Evolutionary conservation across 2,113 vertebrate species (phyloP).

Genomic region (Gracilinanus agilis): DNA sequence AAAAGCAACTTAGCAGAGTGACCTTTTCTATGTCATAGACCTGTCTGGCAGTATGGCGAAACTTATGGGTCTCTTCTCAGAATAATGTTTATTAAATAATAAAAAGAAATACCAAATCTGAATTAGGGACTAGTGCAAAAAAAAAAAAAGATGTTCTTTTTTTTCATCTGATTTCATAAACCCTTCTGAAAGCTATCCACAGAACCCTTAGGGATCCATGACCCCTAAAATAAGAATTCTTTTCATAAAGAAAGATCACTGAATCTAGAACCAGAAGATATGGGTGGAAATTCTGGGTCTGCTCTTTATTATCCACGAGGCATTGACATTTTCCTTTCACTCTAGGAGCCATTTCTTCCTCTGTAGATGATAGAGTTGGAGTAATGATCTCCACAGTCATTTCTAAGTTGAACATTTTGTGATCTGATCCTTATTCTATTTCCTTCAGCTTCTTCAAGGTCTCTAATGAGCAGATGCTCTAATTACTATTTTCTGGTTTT

Average conservation of each 20-base stretch:
- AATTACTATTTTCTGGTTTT: not conserved
- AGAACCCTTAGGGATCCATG: not conserved
- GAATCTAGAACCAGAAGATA: not conserved
- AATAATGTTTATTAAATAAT: not conserved
- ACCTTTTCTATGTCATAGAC: not conserved
- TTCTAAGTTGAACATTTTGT: not conserved
- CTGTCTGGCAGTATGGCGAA: not conserved
- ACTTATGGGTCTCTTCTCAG: not conserved
- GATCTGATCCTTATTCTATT: not conserved
- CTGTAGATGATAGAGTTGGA: not conserved
- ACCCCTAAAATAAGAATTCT: not conserved
- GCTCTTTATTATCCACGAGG: not conserved
- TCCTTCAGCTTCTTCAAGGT: not conserved
- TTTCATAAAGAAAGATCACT: not conserved
- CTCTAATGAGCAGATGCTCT: too few relatives aligned
- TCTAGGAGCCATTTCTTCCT: not conserved
- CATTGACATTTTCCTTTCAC: not conserved
- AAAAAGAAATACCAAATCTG: not conserved
- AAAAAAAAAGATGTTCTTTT: not conserved
- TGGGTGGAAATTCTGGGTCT: not conserved
- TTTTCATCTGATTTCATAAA: not conserved
- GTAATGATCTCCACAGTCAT: not conserved
- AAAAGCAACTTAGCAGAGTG: not conserved
- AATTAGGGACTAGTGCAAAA: not conserved
- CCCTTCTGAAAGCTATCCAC: not conserved